Evolutionary conservation across 2,888 invertebrate genomes (phyloP), one percentile per base, ranked within the genome.

Genomic region (Keiferia lycopersicella): DNA sequence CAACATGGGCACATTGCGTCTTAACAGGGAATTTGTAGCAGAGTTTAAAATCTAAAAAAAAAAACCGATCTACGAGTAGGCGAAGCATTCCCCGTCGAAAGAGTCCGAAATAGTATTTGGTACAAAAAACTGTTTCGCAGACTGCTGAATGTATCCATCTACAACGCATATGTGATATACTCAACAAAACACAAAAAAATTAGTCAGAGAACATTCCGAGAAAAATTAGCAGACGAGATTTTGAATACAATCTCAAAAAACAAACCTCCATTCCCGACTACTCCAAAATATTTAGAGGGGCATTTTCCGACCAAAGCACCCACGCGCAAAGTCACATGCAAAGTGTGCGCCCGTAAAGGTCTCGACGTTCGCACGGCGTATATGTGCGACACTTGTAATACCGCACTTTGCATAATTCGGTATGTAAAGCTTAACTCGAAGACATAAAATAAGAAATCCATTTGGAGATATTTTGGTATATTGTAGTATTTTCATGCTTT

Each of bases 1-100:
- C 60, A 61, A 58, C 11, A 61, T 66, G 14, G 69, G 69, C 1
- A 67, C 69, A 0, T 51, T 73, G 2, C 64, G 74, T 11, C 67
- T 69, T 8, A 69, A 68, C 14, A 53, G 73, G 20, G 67, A 72
- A 61, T 73, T 70, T 66, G 71, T 72, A 73, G 0, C 68, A 72
- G 11, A 26, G 41, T 0, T n/a, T 74, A 38, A 69, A 67, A 51
- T 2, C 1, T 7, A 68, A n/a, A n/a, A 60, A 66, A 50, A 0
- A 71, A 73, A 63, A 60, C 22, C 12, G 66, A 67, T 18, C 66
- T 71, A 68, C 58, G 34, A 2, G 0, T 59, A 0, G 61, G 61
- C 1, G 34, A 26, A 6, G 26, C 26, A 26, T 26, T 26, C 26
- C 26, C 26, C 26, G 26, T 26, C 2, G 26, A 26, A 6, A 26